phyloP scores from a whole-genome alignment of 2,888 invertebrate species.

The Orthosia gracilis region DNA sequence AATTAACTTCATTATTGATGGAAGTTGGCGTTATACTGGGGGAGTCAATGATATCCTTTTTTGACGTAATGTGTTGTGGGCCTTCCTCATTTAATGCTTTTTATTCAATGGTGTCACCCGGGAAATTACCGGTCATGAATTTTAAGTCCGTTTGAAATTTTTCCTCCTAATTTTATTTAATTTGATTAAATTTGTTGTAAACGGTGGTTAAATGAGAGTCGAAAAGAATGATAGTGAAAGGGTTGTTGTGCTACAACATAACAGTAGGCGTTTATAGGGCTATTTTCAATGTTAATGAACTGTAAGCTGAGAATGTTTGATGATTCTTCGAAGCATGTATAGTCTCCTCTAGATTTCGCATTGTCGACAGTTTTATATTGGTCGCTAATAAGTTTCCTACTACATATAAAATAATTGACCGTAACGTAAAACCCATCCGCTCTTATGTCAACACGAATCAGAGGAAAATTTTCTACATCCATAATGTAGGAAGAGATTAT shows the following conservation, averaged over 20 bases:
- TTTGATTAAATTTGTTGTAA: background rate
- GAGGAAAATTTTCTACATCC: background rate
- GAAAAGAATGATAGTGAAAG: no score
- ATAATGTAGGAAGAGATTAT: background rate
- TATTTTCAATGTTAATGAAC: background rate
- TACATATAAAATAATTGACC: background rate
- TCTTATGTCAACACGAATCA: background rate
- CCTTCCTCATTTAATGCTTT: constrained; percentile 24
- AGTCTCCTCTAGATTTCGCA: background rate
- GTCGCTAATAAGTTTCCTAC: background rate
- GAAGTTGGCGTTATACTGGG: constrained; percentile 31
- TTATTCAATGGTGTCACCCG: background rate
- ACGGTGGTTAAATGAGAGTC: background rate
- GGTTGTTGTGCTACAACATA: background rate
- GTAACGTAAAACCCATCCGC: background rate
- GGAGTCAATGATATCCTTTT: constrained; percentile 55
- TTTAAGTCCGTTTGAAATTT: background rate
- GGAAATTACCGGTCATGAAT: constrained; percentile 35
- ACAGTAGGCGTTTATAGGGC: background rate
- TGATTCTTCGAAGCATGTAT: background rate
- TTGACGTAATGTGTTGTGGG: constrained; percentile 33
- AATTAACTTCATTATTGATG: constrained; percentile 64
- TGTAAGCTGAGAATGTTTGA: background rate
- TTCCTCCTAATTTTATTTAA: background rate
- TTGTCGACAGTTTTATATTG: background rate